Evolutionary conservation across 2,888 invertebrate species (phyloP).

Genomic region (Trachelus troglodyta): DNA sequence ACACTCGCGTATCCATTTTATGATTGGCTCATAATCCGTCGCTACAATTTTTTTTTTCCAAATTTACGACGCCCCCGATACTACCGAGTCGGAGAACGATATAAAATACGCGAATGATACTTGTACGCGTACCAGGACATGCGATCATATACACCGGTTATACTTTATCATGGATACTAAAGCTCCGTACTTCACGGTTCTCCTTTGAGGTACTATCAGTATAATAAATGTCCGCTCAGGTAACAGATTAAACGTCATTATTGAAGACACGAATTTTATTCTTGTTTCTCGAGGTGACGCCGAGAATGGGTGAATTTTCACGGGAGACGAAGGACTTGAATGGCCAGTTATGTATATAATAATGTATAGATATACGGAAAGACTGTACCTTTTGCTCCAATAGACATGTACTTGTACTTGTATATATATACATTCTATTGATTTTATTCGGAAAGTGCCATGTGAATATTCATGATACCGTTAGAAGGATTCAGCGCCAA

Average conservation of each 20-base stretch:
- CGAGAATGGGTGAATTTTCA: not conserved
- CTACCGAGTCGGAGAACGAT: not conserved
- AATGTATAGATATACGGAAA: not conserved
- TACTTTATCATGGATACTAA: not conserved
- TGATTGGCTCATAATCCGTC: not conserved
- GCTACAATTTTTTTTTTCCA: not conserved
- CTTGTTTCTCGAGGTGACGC: not conserved
- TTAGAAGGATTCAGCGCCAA: conserved; percentile 48
- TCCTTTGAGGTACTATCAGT: not conserved
- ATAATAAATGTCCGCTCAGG: not conserved
- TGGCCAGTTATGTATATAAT: not conserved
- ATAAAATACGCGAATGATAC: not conserved
- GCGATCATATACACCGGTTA: not conserved
- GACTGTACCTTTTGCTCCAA: not conserved
- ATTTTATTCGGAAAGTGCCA: conserved; percentile 46
- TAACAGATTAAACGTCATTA: not conserved
- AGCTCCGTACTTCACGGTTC: not conserved
- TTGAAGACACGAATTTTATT: not conserved
- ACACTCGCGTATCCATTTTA: not conserved
- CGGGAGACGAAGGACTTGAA: not conserved
- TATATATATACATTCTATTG: conserved; percentile 41
- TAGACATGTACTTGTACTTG: not conserved
- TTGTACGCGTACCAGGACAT: not conserved
- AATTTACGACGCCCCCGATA: not conserved
- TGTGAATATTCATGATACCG: conserved; percentile 62